Evolutionary conservation across 2,113 vertebrate genomes (phyloP).

Genomic region (Oxyruncus cristatus): DNA sequence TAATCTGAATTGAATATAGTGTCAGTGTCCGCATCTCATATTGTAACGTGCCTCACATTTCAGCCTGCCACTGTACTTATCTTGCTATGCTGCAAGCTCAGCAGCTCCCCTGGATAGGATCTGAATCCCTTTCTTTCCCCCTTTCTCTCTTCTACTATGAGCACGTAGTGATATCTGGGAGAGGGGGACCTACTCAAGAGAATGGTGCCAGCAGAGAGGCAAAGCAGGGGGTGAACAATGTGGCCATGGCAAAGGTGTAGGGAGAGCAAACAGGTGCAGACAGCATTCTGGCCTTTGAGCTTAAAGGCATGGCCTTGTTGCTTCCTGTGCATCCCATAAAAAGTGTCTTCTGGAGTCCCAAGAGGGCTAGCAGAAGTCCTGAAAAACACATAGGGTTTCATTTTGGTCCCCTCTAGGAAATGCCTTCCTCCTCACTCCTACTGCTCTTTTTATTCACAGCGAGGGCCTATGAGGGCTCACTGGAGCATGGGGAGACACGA

Average conservation of each 20-base stretch:
- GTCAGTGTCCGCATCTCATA: neutral
- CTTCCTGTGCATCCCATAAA: neutral
- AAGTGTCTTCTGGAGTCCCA: neutral
- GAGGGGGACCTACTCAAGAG: neutral
- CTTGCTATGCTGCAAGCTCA: neutral
- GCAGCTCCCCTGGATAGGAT: neutral
- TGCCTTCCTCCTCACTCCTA: neutral
- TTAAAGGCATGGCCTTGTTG: neutral
- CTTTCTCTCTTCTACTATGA: neutral
- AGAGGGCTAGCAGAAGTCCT: neutral
- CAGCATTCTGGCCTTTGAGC: neutral
- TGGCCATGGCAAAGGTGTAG: rapidly evolving
- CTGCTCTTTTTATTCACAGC: neutral
- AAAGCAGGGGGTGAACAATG: neutral
- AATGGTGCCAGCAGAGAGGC: neutral
- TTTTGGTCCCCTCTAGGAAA: neutral
- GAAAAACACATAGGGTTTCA: neutral
- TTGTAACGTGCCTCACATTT: neutral
- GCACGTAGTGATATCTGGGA: neutral
- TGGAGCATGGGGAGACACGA: neutral
- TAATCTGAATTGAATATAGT: neutral
- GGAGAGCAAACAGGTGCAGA: neutral
- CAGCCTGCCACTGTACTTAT: neutral
- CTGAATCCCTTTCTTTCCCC: neutral
- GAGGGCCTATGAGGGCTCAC: neutral